A percentile compares a stretch with the other conserved stretches of the same genome.
These are phyloP conservation scores for Enteromius argenteus DNA, from an alignment of 2,797 vertebrate species.

Conservation along the genomic window DNA sequence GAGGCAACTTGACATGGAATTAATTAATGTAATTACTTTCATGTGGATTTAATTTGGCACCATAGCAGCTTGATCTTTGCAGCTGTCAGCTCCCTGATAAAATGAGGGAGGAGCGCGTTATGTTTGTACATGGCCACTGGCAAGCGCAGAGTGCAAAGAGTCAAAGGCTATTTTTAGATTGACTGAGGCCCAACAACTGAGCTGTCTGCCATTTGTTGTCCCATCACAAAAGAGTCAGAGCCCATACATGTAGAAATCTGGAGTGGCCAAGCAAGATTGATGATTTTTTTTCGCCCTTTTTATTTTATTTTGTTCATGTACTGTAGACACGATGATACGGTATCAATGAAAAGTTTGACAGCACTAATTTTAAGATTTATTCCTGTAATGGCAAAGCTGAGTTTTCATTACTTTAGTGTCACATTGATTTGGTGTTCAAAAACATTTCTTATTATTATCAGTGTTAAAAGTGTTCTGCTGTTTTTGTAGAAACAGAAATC, in stretches of 20 bases:
- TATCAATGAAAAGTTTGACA: not conserved
- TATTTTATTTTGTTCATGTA: no score
- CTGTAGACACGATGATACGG: not conserved
- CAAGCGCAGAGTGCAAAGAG: slow-evolving; percentile 13
- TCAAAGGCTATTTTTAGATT: slow-evolving; percentile 10
- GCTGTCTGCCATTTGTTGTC: not conserved
- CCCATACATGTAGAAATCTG: not conserved
- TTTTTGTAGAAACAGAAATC: not conserved
- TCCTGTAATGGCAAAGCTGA: not conserved
- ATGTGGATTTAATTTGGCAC: slow-evolving; percentile 63
- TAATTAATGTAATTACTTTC: slow-evolving; percentile 67
- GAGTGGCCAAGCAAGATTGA: not conserved
- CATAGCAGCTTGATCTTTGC: slow-evolving; percentile 55
- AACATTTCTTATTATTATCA: not conserved
- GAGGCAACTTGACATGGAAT: slow-evolving; percentile 61
- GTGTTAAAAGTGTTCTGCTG: not conserved
- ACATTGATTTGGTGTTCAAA: not conserved
- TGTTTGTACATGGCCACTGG: slow-evolving; percentile 42
- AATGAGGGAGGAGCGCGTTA: slow-evolving; percentile 24
- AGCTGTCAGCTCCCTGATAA: slow-evolving; percentile 58
- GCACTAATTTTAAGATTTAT: no score
- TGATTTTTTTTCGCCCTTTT: no score
- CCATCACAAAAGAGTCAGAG: not conserved
- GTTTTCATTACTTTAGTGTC: not conserved
- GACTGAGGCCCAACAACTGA: slow-evolving; percentile 6